A percentile compares a stretch with the other conserved stretches of the same genome.
Evolutionary conservation across 2,113 vertebrate species (phyloP).

Genomic region (Gopherus flavomarginatus): DNA sequence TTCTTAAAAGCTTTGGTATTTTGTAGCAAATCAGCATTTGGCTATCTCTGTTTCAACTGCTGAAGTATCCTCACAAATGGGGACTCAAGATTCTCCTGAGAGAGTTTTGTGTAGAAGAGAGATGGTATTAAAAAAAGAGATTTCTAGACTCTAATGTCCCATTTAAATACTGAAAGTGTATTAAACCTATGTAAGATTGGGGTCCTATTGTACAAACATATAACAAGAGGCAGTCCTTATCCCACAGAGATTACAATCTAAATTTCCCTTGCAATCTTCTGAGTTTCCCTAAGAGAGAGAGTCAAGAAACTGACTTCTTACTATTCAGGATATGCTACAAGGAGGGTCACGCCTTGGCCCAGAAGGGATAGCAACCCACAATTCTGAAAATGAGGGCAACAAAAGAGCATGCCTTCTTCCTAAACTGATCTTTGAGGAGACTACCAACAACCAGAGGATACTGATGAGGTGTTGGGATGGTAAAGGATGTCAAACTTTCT

Average conservation of each 20-base stretch:
- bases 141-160: background rate
- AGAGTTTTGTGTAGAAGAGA: background rate
- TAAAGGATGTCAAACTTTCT: background rate
- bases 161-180: background rate
- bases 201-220: background rate
- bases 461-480: background rate
- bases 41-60: background rate
- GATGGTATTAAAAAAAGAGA: background rate
- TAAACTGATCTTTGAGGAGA: background rate
- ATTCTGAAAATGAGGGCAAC: background rate
- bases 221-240: background rate
- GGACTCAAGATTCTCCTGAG: background rate
- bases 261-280: background rate
- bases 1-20: background rate
- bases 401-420: background rate
- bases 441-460: background rate
- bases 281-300: background rate
- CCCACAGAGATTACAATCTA: background rate
- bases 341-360: background rate
- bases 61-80: background rate
- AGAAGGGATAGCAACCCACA: background rate
- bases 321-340: background rate
- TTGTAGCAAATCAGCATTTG: background rate
- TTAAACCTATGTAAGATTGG: background rate
- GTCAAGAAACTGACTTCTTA: background rate